Base-by-base conservation (phyloP, 2,113 vertebrate species). In the Odobenus rosmarus region DNA sequence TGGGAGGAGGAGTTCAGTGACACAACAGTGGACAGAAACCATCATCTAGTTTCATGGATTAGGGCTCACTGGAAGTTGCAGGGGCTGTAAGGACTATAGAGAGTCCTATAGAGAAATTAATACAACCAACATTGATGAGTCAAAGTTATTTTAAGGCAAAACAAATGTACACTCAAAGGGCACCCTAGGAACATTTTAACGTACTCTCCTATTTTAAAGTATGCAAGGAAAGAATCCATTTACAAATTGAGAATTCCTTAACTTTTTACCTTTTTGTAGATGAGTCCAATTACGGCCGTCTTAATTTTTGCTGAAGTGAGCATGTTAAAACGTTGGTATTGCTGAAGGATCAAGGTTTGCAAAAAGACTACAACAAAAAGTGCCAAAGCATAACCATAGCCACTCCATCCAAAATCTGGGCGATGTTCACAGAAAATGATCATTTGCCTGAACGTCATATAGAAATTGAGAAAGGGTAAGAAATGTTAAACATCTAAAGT, bases 261-360 rank as follows among this genome's bases (percentile, higher is more conserved):
- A 51, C 2, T 24, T 0, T 64, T 95, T 96, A 99, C 98, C 98
- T 98, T 99, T 96, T 98, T 98, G 95, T 98, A 98, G 69, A 99
- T 88, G 18, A 98, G 88, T 33, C 98, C 98, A 96, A 97, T 92
- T 93, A 98, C 42, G 2, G 98, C 96, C 11, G 97, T 98, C 90
- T 98, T 98, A 84, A 98, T 93, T 98, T 98, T 99, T 86, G 97
- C 96, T 42, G 97, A 98, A 64, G 97, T 98, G 81, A 98, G 95
- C 79, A 98, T 92, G 55, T 98, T 98, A 87, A 98, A 97, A 89
- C 49, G 59, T 42, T 98, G 98, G 82, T 98, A 96, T 19, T 97
- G 96, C 82, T 99, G 98, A 88, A 98, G 97, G 24, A 98, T 77
- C 14, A 98, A 53, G 1, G 96, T 98, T 64, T 98, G 97, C 42